Conservation (phyloP, 2,888 invertebrate genomes). For the Cephalotes varians region DNA sequence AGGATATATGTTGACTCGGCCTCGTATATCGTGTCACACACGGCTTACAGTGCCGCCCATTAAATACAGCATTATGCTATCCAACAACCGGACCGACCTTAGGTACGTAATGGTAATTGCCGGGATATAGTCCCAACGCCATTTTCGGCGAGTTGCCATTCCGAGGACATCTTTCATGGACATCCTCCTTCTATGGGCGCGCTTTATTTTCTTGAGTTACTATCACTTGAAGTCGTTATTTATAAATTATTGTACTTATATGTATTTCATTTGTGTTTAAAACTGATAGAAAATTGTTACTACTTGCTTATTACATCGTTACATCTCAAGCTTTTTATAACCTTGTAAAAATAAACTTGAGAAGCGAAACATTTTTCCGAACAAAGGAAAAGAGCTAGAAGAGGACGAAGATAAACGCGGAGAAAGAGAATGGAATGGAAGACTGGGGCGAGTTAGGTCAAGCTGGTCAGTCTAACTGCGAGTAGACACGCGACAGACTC, state of each 20-base stretch:
- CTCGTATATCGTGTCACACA: conserved; percentile 83
- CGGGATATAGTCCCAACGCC: conserved; percentile 78
- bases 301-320: neutral
- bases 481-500: conserved; percentile 78
- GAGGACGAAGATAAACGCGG: conserved; percentile 44
- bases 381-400: conserved; percentile 7
- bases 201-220: conserved; percentile 23
- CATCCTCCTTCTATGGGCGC: conserved; percentile 42
- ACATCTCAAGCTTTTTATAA: neutral
- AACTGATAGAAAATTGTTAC: neutral
- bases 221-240: conserved; percentile 18
- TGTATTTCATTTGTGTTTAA: neutral
- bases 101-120: conserved; percentile 83
- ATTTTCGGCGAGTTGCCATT: conserved; percentile 83
- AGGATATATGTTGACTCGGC: conserved; percentile 83
- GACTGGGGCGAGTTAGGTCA: conserved; percentile 72
- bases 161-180: conserved; percentile 63
- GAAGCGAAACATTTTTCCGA: neutral
- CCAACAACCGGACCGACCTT: conserved; percentile 77
- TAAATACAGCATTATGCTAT: conserved; percentile 85
- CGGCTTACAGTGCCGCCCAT: conserved; percentile 79
- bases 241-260: neutral
- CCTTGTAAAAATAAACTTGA: neutral
- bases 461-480: conserved; percentile 75
- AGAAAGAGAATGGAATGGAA: conserved; percentile 66